Evolutionary conservation across 2,113 vertebrate genomes (phyloP).

Genomic region (Climacteris rufus): DNA sequence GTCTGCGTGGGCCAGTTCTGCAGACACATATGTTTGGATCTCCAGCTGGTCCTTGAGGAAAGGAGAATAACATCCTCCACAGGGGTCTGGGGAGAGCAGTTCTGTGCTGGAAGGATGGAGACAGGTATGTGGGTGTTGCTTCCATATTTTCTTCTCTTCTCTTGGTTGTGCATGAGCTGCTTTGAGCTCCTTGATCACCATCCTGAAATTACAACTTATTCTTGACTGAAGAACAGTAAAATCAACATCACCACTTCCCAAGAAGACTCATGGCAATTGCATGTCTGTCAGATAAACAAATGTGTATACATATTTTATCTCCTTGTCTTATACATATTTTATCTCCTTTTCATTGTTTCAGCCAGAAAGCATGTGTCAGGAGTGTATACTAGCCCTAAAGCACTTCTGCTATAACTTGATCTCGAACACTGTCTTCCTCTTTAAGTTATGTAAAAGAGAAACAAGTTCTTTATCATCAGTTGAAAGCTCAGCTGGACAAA

Average conservation of each 20-base stretch:
- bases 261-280: neutral
- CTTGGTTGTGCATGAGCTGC: neutral
- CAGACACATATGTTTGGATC: neutral
- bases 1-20: neutral
- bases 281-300: neutral
- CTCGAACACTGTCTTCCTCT: neutral
- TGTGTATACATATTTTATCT: neutral
- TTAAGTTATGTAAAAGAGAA: neutral
- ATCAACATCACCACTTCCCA: neutral
- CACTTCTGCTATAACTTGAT: neutral
- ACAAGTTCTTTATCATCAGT: neutral
- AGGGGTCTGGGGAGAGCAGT: neutral
- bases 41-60: neutral
- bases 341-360: neutral
- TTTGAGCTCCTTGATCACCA: neutral
- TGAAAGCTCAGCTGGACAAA: neutral
- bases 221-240: neutral
- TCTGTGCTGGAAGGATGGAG: neutral
- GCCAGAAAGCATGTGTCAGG: neutral
- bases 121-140: neutral
- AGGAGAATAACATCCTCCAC: neutral
- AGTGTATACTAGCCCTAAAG: neutral
- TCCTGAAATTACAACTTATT: neutral
- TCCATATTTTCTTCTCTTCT: neutral
- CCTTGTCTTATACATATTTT: neutral